These are phyloP conservation scores for Temnopleurus reevesii DNA, from an alignment of 53 echinoderm and acorn worm genomes.

Conservation along the genomic window DNA sequence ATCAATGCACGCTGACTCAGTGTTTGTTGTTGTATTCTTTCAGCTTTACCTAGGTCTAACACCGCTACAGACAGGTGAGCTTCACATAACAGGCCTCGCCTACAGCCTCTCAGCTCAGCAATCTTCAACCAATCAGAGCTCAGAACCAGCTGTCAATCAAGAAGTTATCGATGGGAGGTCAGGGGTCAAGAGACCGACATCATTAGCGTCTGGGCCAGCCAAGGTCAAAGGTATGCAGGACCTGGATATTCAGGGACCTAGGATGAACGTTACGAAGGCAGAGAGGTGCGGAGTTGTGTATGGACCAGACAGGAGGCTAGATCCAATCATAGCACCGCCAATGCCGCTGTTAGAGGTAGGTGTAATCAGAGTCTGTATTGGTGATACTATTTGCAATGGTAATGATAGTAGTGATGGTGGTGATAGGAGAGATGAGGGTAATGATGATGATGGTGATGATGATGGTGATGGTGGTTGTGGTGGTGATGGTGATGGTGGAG, in stretches of 20 bases:
- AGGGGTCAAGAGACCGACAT: conserved; percentile 62
- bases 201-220: conserved; percentile 51
- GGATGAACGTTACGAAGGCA: conserved; percentile 76
- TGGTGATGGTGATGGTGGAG: too few relatives aligned
- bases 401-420: too few relatives aligned
- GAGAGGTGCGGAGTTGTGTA: conserved; percentile 85
- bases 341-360: conserved; percentile 94
- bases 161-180: conserved; percentile 63
- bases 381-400: too few relatives aligned
- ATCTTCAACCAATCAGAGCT: conserved; percentile 36
- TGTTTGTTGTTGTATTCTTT: too few relatives aligned
- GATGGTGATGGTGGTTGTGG: too few relatives aligned
- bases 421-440: too few relatives aligned
- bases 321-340: conserved; percentile 83
- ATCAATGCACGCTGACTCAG: too few relatives aligned
- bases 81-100: conserved; percentile 84
- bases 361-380: too few relatives aligned
- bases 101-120: conserved; percentile 90
- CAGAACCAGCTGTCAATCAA: conserved; percentile 48
- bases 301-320: conserved; percentile 92
- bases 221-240: conserved; percentile 90
- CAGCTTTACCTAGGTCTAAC: conserved; percentile 83
- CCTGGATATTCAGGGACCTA: conserved; percentile 94
- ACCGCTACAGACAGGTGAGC: conserved; percentile 90
- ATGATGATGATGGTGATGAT: too few relatives aligned